These are phyloP conservation scores for Epirrhoe tristata DNA, from an alignment of 2,888 invertebrate genomes.

Conservation along the genomic window DNA sequence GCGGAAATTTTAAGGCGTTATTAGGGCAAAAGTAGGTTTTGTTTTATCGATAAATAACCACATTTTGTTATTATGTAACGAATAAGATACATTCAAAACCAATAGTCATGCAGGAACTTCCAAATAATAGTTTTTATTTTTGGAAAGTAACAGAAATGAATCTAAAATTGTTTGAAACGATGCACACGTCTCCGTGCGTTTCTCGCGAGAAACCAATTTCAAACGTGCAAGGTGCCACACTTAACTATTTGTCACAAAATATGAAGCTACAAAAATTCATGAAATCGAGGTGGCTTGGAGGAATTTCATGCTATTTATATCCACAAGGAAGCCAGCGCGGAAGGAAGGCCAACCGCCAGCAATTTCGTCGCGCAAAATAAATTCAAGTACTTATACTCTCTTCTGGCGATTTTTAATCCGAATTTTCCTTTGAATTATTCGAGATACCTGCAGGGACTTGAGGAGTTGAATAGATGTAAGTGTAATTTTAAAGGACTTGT, in stretches of 20 bases:
- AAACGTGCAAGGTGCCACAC: conserved; percentile 52
- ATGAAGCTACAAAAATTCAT: conserved; percentile 72
- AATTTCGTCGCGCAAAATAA: conserved; percentile 66
- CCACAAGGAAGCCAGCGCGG: conserved; percentile 52
- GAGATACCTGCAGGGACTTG: conserved; percentile 49
- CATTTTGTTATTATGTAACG: background rate
- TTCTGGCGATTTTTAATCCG: conserved; percentile 65
- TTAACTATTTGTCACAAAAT: conserved; percentile 69
- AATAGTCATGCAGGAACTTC: background rate
- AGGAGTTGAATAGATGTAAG: conserved; percentile 35
- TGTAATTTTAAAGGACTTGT: conserved; percentile 35
- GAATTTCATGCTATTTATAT: conserved; percentile 62
- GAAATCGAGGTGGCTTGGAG: conserved; percentile 60
- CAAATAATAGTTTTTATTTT: conserved; percentile 5
- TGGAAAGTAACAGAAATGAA: conserved; percentile 32
- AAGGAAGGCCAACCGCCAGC: conserved; percentile 65
- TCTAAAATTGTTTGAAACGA: conserved; percentile 41
- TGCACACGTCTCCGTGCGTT: conserved; percentile 47
- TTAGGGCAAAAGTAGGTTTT: no score
- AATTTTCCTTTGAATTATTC: conserved; percentile 69
- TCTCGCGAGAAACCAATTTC: conserved; percentile 59
- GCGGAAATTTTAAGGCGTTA: no score
- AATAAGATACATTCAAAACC: background rate
- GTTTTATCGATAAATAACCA: background rate
- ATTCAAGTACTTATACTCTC: conserved; percentile 59